Conservation (phyloP, 2,888 invertebrate genomes). For the Schizaphis graminum region DNA sequence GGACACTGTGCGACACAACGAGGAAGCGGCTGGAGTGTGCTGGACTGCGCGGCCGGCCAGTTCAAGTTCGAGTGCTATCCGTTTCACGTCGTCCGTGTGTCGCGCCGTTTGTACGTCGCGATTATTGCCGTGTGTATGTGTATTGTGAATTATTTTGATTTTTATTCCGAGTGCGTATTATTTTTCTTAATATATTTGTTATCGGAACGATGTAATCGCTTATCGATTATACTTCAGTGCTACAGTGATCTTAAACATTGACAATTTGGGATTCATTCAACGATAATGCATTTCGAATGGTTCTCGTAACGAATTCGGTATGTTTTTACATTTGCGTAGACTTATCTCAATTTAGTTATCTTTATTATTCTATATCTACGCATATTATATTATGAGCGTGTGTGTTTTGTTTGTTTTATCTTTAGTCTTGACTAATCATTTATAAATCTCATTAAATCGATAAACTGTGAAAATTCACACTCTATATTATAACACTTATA, state of each 20-base stretch:
- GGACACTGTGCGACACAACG: constrained; percentile 27
- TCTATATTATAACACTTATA: neutral
- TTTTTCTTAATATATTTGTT: neutral
- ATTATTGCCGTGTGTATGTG: neutral
- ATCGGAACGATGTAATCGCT: neutral
- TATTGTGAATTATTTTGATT: neutral
- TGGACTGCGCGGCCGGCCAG: constrained; percentile 6
- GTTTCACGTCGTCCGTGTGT: neutral
- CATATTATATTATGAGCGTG: neutral
- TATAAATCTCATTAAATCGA: neutral
- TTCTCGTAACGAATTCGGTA: constrained; percentile 52
- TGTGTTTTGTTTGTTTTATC: neutral
- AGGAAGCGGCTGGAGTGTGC: constrained; percentile 52
- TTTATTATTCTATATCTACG: neutral
- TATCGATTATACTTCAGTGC: neutral
- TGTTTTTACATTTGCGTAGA: neutral
- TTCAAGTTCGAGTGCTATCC: constrained; percentile 56
- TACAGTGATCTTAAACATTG: neutral
- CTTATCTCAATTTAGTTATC: neutral
- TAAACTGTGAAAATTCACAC: neutral
- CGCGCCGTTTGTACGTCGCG: neutral
- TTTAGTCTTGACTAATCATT: neutral
- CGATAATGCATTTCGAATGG: constrained; percentile 4
- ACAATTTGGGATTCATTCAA: neutral
- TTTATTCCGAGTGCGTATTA: neutral